These are phyloP conservation scores for Pardalotus punctatus DNA, from an alignment of 2,113 vertebrate species.

Conservation along the genomic window DNA sequence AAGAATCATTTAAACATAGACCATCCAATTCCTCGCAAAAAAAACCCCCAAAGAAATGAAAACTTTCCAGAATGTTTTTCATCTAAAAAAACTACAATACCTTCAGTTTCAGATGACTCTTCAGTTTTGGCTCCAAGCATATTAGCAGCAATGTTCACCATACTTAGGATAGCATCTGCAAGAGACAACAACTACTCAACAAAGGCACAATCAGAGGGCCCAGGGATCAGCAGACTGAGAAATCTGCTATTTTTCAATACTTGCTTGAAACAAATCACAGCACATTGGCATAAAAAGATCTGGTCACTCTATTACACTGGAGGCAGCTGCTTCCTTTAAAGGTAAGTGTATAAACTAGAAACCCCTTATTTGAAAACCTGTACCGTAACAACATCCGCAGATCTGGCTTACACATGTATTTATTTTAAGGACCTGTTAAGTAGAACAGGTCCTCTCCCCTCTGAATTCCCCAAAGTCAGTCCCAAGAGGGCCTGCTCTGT, in stretches of 20 bases:
- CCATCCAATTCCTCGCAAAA: neutral
- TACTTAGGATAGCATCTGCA: slow-evolving; percentile 94
- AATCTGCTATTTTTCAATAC: neutral
- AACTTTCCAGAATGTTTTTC: neutral
- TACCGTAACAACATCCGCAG: neutral
- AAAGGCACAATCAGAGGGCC: neutral
- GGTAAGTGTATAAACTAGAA: neutral
- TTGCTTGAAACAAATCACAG: neutral
- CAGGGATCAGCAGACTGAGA: neutral
- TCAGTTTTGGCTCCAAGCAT: slow-evolving; percentile 92
- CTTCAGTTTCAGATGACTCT: slow-evolving; percentile 77
- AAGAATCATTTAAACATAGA: neutral
- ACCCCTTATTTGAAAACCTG: neutral
- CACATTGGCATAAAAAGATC: neutral
- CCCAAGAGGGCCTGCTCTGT: neutral
- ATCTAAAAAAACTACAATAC: slow-evolving; percentile 64
- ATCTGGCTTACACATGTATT: neutral
- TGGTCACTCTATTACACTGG: neutral
- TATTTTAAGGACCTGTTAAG: neutral
- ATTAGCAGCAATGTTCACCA: slow-evolving; percentile 99
- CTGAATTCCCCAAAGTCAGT: neutral
- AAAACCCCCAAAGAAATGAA: neutral
- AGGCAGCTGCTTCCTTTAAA: neutral
- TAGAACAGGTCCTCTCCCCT: neutral
- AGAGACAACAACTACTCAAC: slow-evolving; percentile 34